These are phyloP conservation scores for Macquaria ambigua DNA, from an alignment of 2,113 vertebrate genomes.

Conservation along the genomic window DNA sequence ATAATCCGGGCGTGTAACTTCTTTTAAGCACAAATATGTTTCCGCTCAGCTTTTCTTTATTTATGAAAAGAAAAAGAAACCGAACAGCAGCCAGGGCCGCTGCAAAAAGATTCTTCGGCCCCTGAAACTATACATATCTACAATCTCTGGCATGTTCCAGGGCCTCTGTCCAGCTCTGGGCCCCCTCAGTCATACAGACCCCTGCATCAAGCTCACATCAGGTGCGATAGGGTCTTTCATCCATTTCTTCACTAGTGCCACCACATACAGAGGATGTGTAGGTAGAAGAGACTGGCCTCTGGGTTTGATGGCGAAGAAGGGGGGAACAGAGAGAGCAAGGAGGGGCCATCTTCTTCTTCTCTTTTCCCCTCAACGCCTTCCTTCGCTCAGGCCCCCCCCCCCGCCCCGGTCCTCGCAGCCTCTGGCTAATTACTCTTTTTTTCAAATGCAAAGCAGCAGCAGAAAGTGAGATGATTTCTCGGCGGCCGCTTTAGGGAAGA, in stretches of 20 bases:
- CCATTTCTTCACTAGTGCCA: neutral
- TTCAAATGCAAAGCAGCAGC: constrained; percentile 86
- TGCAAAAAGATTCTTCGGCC: neutral
- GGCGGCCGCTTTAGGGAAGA: constrained; percentile 72
- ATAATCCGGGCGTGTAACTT: constrained; percentile 34
- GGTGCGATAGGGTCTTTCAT: constrained; percentile 18
- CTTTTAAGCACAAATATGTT: neutral
- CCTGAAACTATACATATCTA: neutral
- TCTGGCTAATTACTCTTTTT: constrained; percentile 85
- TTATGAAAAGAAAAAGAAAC: neutral
- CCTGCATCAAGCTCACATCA: neutral
- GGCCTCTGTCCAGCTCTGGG: neutral
- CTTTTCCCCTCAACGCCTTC: constrained; percentile 39
- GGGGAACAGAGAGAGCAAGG: constrained; percentile 29
- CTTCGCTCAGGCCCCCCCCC: constrained; percentile 27
- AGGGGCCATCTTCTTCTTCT: constrained; percentile 43
- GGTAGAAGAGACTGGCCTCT: constrained; percentile 26
- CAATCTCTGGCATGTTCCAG: neutral
- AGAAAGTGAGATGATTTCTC: constrained; percentile 88
- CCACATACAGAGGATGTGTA: constrained; percentile 26
- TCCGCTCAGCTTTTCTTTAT: neutral
- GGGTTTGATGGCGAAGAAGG: constrained; percentile 42
- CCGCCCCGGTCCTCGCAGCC: constrained; percentile 53
- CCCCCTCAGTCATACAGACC: neutral
- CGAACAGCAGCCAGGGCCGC: neutral